A percentile compares a stretch with the other conserved stretches of the same genome.
Evolutionary conservation across 2,888 invertebrate genomes (phyloP).

Genomic region (Netelia virgata): DNA sequence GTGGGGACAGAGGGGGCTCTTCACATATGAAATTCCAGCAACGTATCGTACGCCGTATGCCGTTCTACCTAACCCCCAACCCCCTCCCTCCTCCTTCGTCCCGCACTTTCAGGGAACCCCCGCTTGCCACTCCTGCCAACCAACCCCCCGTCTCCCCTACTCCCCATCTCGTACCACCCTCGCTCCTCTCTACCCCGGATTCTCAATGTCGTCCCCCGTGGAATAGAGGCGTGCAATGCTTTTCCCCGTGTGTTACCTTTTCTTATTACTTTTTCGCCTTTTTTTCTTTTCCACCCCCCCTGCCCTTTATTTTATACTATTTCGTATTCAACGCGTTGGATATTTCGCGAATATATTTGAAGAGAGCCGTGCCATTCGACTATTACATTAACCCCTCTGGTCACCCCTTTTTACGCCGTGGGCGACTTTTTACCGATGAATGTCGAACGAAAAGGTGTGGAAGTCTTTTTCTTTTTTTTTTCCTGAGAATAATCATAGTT

Average conservation of each 20-base stretch:
- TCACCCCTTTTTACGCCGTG: constrained; percentile 60
- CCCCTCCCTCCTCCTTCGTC: constrained; percentile 68
- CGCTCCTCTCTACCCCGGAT: constrained; percentile 60
- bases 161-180: constrained; percentile 19
- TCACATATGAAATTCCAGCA: constrained; percentile 73
- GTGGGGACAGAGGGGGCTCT: constrained; percentile 46
- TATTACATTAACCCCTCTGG: constrained; percentile 67
- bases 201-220: constrained; percentile 66
- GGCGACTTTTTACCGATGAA: constrained; percentile 7
- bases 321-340: constrained; percentile 66
- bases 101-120: constrained; percentile 65
- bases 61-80: no score
- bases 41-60: constrained; percentile 77
- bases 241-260: constrained; percentile 63
- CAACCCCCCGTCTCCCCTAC: background rate
- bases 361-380: constrained; percentile 53
- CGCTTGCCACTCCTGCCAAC: constrained; percentile 53
- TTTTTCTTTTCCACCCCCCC: constrained; percentile 9
- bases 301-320: constrained; percentile 68
- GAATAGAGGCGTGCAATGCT: constrained; percentile 63
- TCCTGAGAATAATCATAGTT: no score
- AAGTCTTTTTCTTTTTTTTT: background rate
- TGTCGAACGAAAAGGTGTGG: background rate
- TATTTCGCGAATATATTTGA: constrained; percentile 61
- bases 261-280: constrained; percentile 56